Percentiles rank a stretch among this genome's conserved stretches.
Evolutionary conservation across 2,888 invertebrate species (phyloP).

Genomic region (Thera britannica): DNA sequence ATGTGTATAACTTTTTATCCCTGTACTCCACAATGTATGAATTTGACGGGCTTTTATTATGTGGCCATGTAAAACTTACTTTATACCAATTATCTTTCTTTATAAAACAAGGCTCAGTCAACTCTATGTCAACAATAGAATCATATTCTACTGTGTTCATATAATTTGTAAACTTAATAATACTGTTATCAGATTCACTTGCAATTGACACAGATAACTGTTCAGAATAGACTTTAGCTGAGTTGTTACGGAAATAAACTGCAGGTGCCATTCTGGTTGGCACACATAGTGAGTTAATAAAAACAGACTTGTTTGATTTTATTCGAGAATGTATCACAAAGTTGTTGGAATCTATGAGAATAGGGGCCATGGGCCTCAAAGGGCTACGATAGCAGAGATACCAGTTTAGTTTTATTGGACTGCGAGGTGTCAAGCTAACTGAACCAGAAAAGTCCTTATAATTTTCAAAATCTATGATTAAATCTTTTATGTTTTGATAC

Average conservation of each 20-base stretch:
- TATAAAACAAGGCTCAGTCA: constrained; percentile 72
- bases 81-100: constrained; percentile 76
- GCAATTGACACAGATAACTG: constrained; percentile 67
- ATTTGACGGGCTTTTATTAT: constrained; percentile 58
- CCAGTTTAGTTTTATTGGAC: constrained; percentile 67
- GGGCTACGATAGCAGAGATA: constrained; percentile 71
- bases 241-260: constrained; percentile 64
- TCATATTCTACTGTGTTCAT: constrained; percentile 74
- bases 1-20: constrained; percentile 58
- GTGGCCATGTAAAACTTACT: constrained; percentile 74
- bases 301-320: constrained; percentile 74
- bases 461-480: constrained; percentile 45
- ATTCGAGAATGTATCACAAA: constrained; percentile 64
- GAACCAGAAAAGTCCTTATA: constrained; percentile 43
- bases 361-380: constrained; percentile 70
- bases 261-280: constrained; percentile 76
- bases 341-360: constrained; percentile 68
- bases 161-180: constrained; percentile 66
- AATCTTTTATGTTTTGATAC: constrained; percentile 51
- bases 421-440: constrained; percentile 55
- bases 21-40: constrained; percentile 75
- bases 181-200: constrained; percentile 67
- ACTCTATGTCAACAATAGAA: constrained; percentile 69
- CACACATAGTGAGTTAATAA: constrained; percentile 73
- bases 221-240: constrained; percentile 69